phyloP scores from a whole-genome alignment of 2,113 vertebrate genomes.

The Paedocypris sp. region DNA sequence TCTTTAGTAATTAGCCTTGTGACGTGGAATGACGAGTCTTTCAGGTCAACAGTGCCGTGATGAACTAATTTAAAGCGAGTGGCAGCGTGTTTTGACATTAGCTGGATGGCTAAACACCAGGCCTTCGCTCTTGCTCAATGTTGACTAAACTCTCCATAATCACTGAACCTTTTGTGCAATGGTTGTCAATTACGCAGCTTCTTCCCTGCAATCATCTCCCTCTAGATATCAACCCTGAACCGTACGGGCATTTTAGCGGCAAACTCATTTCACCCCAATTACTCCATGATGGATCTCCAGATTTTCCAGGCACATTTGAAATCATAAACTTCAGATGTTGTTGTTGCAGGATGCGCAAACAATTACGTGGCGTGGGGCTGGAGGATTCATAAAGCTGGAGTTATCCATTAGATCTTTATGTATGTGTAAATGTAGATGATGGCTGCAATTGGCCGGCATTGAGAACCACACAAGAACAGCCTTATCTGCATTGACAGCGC shows the following conservation, averaged over 20 bases:
- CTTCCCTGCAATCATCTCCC: slow-evolving; percentile 14
- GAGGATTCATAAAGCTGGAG: background rate
- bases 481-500: slow-evolving; percentile 10
- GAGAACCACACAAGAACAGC: background rate
- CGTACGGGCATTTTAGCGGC: slow-evolving; percentile 7
- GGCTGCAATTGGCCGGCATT: slow-evolving; percentile 7
- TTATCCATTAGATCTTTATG: background rate
- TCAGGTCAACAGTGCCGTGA: background rate
- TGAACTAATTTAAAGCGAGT: too few species aligned
- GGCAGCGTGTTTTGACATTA: too few species aligned
- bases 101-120: background rate
- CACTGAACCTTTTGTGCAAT: slow-evolving; percentile 4
- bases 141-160: background rate
- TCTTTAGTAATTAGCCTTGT: too few species aligned
- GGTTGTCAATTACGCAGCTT: slow-evolving; percentile 1
- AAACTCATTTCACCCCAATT: slow-evolving; percentile 14
- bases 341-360: too few species aligned
- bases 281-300: background rate
- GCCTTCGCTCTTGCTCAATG: background rate
- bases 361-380: too few species aligned
- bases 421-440: slow-evolving; percentile 4
- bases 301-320: background rate
- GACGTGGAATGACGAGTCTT: slow-evolving; percentile 10
- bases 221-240: background rate
- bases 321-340: background rate